phyloP scores from a whole-genome alignment of 2,113 vertebrate species.

The Odocoileus virginianus region DNA sequence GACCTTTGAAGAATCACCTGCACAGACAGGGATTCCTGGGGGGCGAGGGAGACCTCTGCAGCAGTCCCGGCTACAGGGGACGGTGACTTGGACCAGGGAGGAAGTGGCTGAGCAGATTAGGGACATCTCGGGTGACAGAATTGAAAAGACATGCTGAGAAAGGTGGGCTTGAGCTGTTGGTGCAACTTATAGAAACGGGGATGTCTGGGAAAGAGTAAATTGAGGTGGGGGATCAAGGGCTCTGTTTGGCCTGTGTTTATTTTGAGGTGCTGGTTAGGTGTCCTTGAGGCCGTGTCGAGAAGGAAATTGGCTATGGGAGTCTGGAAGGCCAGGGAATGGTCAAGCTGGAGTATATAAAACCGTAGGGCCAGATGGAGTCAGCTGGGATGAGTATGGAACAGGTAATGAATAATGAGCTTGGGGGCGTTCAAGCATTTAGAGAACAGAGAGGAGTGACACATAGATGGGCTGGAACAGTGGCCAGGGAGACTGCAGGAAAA shows the following conservation, averaged over 20 bases:
- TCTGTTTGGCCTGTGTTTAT: background rate
- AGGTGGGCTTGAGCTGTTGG: background rate
- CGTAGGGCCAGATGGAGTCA: background rate
- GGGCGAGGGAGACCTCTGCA: background rate
- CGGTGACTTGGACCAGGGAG: background rate
- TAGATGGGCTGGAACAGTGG: background rate
- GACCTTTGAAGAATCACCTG: background rate
- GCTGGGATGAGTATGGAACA: fast-evolving
- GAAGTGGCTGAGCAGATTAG: too few species aligned
- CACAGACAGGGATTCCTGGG: background rate
- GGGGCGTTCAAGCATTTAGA: background rate
- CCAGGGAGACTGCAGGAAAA: background rate
- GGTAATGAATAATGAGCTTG: background rate
- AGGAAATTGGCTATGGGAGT: background rate
- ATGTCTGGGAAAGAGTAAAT: background rate
- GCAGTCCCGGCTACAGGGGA: background rate
- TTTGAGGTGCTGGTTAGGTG: background rate
- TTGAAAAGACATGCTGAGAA: background rate
- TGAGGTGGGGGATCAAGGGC: background rate
- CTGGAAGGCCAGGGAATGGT: background rate
- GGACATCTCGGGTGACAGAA: background rate
- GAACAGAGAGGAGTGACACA: background rate
- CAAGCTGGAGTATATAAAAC: background rate
- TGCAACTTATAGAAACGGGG: background rate
- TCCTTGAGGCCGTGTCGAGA: background rate